A percentile compares a stretch with the other conserved stretches of the same genome.
Conservation (phyloP, 2,888 invertebrate species). For the Mimas tiliae region DNA sequence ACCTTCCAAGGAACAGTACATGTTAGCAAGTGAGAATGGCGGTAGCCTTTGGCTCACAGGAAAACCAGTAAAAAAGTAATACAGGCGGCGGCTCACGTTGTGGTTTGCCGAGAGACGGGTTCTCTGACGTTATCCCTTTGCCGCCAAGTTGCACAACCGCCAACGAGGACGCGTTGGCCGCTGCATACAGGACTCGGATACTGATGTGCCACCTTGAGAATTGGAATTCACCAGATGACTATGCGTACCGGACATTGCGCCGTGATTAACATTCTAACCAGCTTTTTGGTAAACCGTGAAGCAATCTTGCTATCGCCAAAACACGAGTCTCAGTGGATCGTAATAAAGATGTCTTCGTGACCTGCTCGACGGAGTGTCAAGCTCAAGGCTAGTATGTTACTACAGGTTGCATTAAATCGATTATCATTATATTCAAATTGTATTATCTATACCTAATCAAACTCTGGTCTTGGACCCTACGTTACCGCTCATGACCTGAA, state of each 20-base stretch:
- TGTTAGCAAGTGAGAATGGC: conserved; percentile 5
- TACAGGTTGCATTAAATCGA: not conserved
- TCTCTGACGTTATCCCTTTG: conserved; percentile 63
- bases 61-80: conserved; percentile 69
- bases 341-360: conserved; percentile 7
- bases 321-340: not conserved
- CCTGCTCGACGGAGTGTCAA: conserved; percentile 15
- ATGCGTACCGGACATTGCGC: conserved; percentile 40
- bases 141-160: conserved; percentile 56
- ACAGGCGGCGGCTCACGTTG: conserved; percentile 71
- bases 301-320: not conserved
- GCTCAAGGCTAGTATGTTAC: conserved; percentile 22
- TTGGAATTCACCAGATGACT: conserved; percentile 40
- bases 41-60: conserved; percentile 56
- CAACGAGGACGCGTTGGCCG: conserved; percentile 62
- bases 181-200: conserved; percentile 56
- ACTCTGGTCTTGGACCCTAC: not conserved
- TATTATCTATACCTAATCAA: too few relatives aligned
- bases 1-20: not conserved
- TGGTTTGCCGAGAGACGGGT: conserved; percentile 49
- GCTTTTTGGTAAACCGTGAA: conserved; percentile 15
- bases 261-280: conserved; percentile 34
- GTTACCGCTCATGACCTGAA: too few relatives aligned
- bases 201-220: conserved; percentile 42
- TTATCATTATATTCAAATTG: not conserved